Evolutionary conservation across 1,140 invertebrate genomes (phyloP).

Genomic region (Lethocerus indicus): DNA sequence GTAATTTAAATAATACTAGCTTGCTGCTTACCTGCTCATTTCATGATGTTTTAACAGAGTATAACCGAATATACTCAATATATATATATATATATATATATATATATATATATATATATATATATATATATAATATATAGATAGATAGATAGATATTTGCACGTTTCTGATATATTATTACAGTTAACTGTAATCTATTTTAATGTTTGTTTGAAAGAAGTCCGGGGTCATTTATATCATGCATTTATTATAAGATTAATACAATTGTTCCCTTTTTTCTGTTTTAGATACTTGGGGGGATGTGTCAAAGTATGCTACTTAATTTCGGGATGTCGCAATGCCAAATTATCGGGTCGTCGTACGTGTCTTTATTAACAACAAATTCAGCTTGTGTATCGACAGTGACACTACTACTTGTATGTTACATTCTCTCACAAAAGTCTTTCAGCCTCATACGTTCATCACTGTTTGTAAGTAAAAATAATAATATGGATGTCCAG

Average conservation of each 20-base stretch:
- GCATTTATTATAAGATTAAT: too few species aligned
- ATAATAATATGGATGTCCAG: too few species aligned
- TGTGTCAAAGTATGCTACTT: slow-evolving; percentile 57
- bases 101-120: too few species aligned
- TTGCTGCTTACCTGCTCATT: too few species aligned
- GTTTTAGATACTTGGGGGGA: slow-evolving; percentile 43
- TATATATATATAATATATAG: too few species aligned
- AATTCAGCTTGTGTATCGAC: slow-evolving; percentile 55
- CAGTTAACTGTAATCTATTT: not conserved
- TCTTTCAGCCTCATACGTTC: slow-evolving; percentile 51
- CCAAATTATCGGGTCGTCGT: slow-evolving; percentile 45
- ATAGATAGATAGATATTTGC: too few species aligned
- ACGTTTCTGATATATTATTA: too few species aligned
- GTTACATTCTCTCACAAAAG: slow-evolving; percentile 58
- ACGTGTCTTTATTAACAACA: slow-evolving; percentile 57
- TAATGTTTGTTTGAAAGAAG: slow-evolving; percentile 9
- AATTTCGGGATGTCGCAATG: slow-evolving; percentile 52
- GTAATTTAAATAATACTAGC: too few species aligned
- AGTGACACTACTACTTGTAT: slow-evolving; percentile 45
- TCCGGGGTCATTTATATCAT: not conserved
- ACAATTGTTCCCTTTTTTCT: too few species aligned
- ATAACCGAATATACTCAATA: too few species aligned
- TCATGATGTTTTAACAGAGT: too few species aligned
- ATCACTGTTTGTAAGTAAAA: slow-evolving; percentile 55
- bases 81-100: too few species aligned